Base-by-base conservation (phyloP, 92 coral and sea anemone genomes). In the Porites lobata region DNA sequence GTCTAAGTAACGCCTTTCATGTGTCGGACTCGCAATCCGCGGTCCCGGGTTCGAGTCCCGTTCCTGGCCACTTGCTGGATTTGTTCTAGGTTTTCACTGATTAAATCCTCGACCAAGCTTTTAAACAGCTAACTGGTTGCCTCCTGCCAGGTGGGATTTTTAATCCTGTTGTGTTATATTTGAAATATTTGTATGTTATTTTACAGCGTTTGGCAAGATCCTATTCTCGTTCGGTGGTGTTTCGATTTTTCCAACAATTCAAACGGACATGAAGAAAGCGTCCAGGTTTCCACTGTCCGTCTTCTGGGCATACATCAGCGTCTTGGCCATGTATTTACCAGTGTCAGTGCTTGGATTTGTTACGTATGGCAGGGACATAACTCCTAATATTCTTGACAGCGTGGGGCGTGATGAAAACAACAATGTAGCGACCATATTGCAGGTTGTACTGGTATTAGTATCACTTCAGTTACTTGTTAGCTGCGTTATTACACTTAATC, bases 171-270 rank as follows among this genome's bases (percentile, higher is more conserved):
- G 2, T 56, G 15, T 2, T 56, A 4, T 56, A 10, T 56, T 10
- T 14, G 7, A 8, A 54, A 20, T 38, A 15, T 8, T 56, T 14
- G 53, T 24, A 18, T 53, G 59, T 8, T 32, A 18, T 58, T 72
- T 54, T 64, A 18, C 19, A 96, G 99, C 98, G 4, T 96, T 96
- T 80, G 99, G 99, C 1, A 92, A 98, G 7, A 96, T 96, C 24
- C 87, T 94, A 75, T 96, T 96, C 72, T 93, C 99, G 13, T 96
- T 96, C 77, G 99, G 99, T 38, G 99, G 99, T 4, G 96, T 95
- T 0, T 93, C 99, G 12, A 94, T 98, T 43, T 96, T 96, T 67
- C 99, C 99, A 8, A 96, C 99, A 38, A 95, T 96, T 62, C 99
- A 96, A 77, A 95, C 98, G 61, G 99, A 96, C 84, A 96, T 96